Evolutionary conservation across 2,888 invertebrate genomes (phyloP), one percentile per base, ranked within the genome.

Genomic region (Caenorhabditis japonica): DNA sequence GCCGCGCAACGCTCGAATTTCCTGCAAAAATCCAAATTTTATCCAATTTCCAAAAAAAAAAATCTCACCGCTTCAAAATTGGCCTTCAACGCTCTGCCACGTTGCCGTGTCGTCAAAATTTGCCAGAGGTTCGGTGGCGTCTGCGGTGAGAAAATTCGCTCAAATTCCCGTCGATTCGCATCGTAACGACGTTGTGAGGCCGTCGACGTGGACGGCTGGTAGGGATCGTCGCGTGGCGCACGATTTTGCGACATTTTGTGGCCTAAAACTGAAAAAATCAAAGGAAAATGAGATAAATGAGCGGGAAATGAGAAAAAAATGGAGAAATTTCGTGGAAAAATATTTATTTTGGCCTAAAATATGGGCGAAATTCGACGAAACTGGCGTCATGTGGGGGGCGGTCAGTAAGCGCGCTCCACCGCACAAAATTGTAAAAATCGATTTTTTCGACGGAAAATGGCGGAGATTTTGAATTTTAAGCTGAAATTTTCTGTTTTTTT

Each of bases 291-390:
- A 33, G 5, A 5, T 47, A 17, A 23, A 43, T 39, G 13, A 23
- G 17, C 19, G 23, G 46, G 0, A n/a, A 12, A 4, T 30, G 30
- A 12, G 34, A 19, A 34, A 38, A 52, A 2, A 46, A 10, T 23
- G 4, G 21, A n/a, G 21, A 25, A 56, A 46, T 25, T 21, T 4
- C 8, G 19, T n/a, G n/a, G 38, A 53, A 53, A n/a, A 44, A 19
- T 10, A 8, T 25, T 17, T 12, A 44, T 49, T 41, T n/a, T 52
- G 61, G 61, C 61, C 61, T 61, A 61, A 61, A 60, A 61, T 7
- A 13, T 34, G 10, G 17, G 5, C 8, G 23, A 43, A 49, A 55
- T 55, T 64, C 47, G 47, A 49, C 55, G 55, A 55, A 47, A 38
- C 15, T n/a, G 47, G 30, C 47, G 10, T 39, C 39, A 34, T 25